phyloP scores from a whole-genome alignment of 2,113 vertebrate species.

The Psittacula cyanocephala region DNA sequence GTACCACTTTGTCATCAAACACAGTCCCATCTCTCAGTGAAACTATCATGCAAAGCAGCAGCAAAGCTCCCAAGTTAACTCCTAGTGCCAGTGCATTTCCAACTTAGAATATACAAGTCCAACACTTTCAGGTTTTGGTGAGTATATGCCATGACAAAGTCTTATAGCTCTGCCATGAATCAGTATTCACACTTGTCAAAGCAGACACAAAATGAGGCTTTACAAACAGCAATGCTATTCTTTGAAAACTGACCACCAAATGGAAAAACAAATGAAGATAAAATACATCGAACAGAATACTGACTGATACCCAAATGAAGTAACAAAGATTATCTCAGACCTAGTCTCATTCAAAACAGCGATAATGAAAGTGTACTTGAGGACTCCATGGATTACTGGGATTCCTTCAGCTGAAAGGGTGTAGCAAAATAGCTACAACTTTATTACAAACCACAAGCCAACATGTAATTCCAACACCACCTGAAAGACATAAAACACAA shows the following conservation, averaged over 20 bases:
- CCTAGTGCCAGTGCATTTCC: neutral
- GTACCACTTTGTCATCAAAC: neutral
- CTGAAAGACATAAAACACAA: constrained; percentile 63
- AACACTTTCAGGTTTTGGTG: neutral
- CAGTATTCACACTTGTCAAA: neutral
- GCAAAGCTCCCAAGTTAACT: neutral
- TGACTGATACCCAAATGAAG: neutral
- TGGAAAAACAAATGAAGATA: neutral
- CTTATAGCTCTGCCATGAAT: neutral
- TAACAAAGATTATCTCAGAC: neutral
- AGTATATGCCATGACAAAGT: neutral
- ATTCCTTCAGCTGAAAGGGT: constrained; percentile 84
- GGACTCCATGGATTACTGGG: neutral
- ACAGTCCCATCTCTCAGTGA: neutral
- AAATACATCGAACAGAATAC: neutral
- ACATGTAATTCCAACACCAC: constrained; percentile 95
- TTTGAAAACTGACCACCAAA: neutral
- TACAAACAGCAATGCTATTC: neutral
- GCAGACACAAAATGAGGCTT: neutral
- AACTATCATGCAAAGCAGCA: neutral
- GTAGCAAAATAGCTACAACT: constrained; percentile 89
- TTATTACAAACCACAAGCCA: constrained; percentile 99
- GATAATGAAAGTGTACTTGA: neutral
- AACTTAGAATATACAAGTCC: neutral
- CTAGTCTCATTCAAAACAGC: neutral